Base-by-base conservation (phyloP, 2,113 vertebrate genomes). In the Stigmatopora nigra region DNA sequence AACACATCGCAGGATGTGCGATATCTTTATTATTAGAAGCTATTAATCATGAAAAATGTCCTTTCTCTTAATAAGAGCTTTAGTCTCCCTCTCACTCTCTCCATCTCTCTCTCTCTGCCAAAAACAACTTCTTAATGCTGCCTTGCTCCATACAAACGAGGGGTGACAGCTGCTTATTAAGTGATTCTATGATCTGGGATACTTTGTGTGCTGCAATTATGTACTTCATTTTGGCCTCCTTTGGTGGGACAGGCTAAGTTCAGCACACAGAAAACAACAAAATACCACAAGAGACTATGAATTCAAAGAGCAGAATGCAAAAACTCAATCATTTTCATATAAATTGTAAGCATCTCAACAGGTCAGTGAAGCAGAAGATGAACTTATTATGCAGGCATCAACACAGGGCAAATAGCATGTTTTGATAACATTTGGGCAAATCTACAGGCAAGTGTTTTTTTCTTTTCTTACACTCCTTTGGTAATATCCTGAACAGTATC, bases 401-500 rank as follows among this genome's bases (percentile, higher is more conserved):
- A 46, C 12, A 62, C 31, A 7, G 67, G 72, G 63, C 61, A 75
- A 72, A 75, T 45, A 31, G 25, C 25, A 31, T 15, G 66, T 67
- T 72, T 68, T 69, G 17, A 46, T 38, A 8, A 61, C n/a, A 78
- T 67, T 68, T 55, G 66, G 70, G 59, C 59, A 66, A 77, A 76
- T 68, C 60, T 71, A 76, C 52, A 76, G 76, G 51, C 67, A 72
- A 52, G 55, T 49, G 63, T 46, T 59, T 55, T 59, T 65, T 64
- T 71, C 59, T 69, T 10, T 69, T 41, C 38, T 41, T 8, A 61
- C 51, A 61, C 51, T 66, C 51, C 44, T 44, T 53, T 65, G 58
- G 38, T 71, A 63, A 67, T 59, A 12, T 61, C 41, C 68, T 13
- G 65, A 67, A 72, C 64, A 70, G 44, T 10, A 41, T 64, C 63